Evolutionary conservation across 2,113 vertebrate genomes (phyloP).

Genomic region (Lota lota): DNA sequence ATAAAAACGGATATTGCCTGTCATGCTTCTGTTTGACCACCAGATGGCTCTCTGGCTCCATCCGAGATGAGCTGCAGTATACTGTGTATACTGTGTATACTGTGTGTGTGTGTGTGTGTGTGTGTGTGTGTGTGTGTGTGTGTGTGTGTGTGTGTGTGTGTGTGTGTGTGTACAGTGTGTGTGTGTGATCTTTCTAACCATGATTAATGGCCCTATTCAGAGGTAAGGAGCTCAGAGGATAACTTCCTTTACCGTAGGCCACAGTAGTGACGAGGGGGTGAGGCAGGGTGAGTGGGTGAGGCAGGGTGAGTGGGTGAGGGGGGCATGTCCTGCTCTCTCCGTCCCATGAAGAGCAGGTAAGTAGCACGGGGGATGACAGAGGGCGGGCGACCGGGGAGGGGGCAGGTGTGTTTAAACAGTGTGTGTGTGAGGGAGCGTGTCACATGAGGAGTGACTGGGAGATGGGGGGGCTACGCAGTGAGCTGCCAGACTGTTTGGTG

Average conservation of each 20-base stretch:
- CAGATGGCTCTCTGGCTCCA: conserved; percentile 51
- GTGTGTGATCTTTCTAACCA: conserved; percentile 59
- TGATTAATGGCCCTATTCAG: conserved; percentile 73
- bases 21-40: conserved; percentile 29
- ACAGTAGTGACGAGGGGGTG: conserved; percentile 38
- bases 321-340: conserved; percentile 42
- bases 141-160: conserved; percentile 2
- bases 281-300: not conserved
- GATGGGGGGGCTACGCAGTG: not conserved
- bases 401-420: conserved; percentile 31
- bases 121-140: too few relatives aligned
- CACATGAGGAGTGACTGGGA: too few relatives aligned
- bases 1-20: not conserved
- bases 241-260: conserved; percentile 71
- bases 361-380: conserved; percentile 40
- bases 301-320: conserved; percentile 8
- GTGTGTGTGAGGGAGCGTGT: not conserved
- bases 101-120: too few relatives aligned
- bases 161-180: not conserved
- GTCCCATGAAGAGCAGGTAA: conserved; percentile 49
- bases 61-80: not conserved
- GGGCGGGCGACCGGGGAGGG: conserved; percentile 17
- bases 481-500: not conserved
- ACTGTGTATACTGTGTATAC: too few relatives aligned
- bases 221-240: conserved; percentile 70